phyloP scores from a whole-genome alignment of 35 echinoderm and acorn worm genomes.

The Apostichopus parvimensis region DNA sequence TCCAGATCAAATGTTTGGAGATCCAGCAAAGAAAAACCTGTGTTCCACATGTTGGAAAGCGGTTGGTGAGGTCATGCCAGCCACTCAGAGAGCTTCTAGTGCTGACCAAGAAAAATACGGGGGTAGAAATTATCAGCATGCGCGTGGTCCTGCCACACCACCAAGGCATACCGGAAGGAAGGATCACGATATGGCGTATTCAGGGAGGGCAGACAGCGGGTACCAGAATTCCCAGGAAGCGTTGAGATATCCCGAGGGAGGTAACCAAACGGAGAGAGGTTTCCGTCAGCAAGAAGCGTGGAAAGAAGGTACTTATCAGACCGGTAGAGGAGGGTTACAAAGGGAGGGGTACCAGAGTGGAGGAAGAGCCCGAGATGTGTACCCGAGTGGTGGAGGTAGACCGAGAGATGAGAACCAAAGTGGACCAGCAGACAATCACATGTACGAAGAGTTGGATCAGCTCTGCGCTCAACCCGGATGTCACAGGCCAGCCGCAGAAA shows the following conservation, averaged over 20 bases:
- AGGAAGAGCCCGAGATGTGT: background rate
- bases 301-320: too few relatives aligned
- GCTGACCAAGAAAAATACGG: too few relatives aligned
- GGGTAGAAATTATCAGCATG: background rate
- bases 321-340: background rate
- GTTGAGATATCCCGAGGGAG: background rate
- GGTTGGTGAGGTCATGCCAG: too few relatives aligned
- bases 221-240: background rate
- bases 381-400: background rate
- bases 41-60: background rate
- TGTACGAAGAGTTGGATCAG: conserved; percentile 3
- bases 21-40: background rate
- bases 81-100: too few relatives aligned
- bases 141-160: background rate
- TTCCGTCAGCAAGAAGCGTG: too few relatives aligned
- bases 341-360: background rate
- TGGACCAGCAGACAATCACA: background rate
- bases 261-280: background rate
- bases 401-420: background rate
- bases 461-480: conserved; percentile 28
- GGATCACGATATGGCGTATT: background rate
- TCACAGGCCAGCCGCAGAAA: background rate
- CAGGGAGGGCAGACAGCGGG: background rate
- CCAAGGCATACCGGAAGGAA: background rate
- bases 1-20: conserved; percentile 18